Evolutionary conservation across 2,113 vertebrate species (phyloP).

Genomic region (Panthera uncia): DNA sequence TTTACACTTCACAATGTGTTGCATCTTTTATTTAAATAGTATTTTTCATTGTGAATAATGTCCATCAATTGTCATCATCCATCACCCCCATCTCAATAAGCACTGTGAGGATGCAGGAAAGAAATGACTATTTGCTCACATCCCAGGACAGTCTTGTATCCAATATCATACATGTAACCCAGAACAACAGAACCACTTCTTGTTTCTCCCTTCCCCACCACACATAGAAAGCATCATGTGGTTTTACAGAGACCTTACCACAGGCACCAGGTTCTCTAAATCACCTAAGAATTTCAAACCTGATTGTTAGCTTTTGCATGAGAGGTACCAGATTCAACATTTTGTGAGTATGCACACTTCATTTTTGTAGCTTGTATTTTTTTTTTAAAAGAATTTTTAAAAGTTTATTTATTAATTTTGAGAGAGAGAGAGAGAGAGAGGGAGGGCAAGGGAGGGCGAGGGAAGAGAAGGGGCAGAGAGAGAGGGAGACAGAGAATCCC

Average conservation of each 20-base stretch:
- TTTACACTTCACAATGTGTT: not conserved
- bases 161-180: not conserved
- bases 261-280: not conserved
- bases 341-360: not conserved
- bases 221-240: not conserved
- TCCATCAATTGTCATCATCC: not conserved
- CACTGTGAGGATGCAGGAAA: not conserved
- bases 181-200: not conserved
- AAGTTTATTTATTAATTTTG: too few relatives aligned
- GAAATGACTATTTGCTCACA: not conserved
- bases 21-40: not conserved
- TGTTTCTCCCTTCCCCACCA: not conserved
- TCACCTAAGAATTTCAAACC: not conserved
- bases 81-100: not conserved
- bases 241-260: not conserved
- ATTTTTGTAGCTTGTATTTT: not conserved
- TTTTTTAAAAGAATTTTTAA: not conserved
- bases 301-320: not conserved
- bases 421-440: too few relatives aligned
- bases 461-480: too few relatives aligned
- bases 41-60: not conserved
- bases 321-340: not conserved
- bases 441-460: too few relatives aligned
- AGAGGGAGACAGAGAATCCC: too few relatives aligned
- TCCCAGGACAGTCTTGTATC: not conserved